These are phyloP conservation scores for Scortum barcoo DNA, from an alignment of 2,113 vertebrate species.

Conservation along the genomic window DNA sequence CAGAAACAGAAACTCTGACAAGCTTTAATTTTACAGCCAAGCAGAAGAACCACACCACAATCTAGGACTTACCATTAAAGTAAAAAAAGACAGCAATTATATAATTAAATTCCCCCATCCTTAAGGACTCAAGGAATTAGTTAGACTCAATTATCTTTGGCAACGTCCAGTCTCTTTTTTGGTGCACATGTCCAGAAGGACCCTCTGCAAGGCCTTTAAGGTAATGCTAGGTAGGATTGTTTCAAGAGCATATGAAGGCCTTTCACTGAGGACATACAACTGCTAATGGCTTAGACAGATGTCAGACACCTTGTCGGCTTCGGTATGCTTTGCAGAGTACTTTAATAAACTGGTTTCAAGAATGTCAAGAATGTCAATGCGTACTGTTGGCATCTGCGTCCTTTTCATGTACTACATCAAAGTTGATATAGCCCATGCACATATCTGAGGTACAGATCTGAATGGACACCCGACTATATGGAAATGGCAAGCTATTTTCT, in stretches of 20 bases:
- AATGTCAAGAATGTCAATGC: background rate
- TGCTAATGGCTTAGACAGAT: background rate
- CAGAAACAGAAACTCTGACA: slow-evolving; percentile 25
- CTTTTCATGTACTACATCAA: background rate
- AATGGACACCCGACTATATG: background rate
- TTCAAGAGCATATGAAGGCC: background rate
- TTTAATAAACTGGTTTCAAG: background rate
- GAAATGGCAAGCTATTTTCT: slow-evolving; percentile 3
- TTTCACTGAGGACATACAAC: background rate
- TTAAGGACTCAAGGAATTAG: slow-evolving; percentile 27
- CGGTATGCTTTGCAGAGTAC: background rate
- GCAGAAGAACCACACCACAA: slow-evolving; percentile 1
- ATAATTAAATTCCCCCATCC: slow-evolving; percentile 8
- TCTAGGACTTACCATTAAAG: background rate
- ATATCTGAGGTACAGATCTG: background rate
- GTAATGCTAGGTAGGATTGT: background rate
- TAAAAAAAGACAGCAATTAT: slow-evolving; percentile 4
- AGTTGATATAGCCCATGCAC: background rate
- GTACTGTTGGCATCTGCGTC: background rate
- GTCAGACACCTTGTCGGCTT: no score
- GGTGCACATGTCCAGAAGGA: background rate
- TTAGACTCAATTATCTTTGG: background rate
- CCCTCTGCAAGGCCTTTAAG: background rate
- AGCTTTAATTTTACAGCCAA: slow-evolving; percentile 7
- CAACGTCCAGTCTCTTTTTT: background rate